A percentile compares a stretch with the other conserved stretches of the same genome.
Evolutionary conservation across 2,888 invertebrate species (phyloP).

Genomic region (Drosophila histrio): DNA sequence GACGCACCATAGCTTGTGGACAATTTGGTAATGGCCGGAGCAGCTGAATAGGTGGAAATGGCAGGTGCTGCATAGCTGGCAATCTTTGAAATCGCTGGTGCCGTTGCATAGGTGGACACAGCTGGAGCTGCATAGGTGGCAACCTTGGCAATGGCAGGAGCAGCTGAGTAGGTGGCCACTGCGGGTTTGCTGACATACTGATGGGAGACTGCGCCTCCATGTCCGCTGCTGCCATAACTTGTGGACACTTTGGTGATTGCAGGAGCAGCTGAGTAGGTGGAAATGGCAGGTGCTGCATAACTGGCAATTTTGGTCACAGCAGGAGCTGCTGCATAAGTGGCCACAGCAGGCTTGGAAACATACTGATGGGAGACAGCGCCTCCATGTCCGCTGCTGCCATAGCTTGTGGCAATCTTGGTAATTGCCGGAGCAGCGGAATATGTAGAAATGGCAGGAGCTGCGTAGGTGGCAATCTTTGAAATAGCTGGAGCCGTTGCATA

Average conservation of each 20-base stretch:
- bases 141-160: slow-evolving; percentile 31
- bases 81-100: slow-evolving; percentile 43
- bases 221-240: slow-evolving; percentile 48
- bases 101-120: slow-evolving; percentile 8
- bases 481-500: neutral
- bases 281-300: slow-evolving; percentile 45
- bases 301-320: slow-evolving; percentile 42
- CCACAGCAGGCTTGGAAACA: neutral
- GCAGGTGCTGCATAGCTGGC: slow-evolving; percentile 41
- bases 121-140: slow-evolving; percentile 7
- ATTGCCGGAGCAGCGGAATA: slow-evolving; percentile 14
- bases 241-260: slow-evolving; percentile 11
- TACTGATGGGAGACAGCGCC: neutral
- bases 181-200: slow-evolving; percentile 54
- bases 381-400: neutral
- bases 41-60: slow-evolving; percentile 31
- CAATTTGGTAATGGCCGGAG: slow-evolving; percentile 45
- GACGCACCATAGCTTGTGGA: slow-evolving; percentile 56
- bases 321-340: slow-evolving; percentile 30
- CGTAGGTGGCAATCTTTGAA: slow-evolving; percentile 46
- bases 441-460: slow-evolving; percentile 47
- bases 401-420: neutral
- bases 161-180: slow-evolving; percentile 42
- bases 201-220: slow-evolving; percentile 63
- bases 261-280: slow-evolving; percentile 48